Evolutionary conservation across 2,113 vertebrate species (phyloP), one percentile per base, ranked within the genome.

Genomic region (Lamprotornis superbus): DNA sequence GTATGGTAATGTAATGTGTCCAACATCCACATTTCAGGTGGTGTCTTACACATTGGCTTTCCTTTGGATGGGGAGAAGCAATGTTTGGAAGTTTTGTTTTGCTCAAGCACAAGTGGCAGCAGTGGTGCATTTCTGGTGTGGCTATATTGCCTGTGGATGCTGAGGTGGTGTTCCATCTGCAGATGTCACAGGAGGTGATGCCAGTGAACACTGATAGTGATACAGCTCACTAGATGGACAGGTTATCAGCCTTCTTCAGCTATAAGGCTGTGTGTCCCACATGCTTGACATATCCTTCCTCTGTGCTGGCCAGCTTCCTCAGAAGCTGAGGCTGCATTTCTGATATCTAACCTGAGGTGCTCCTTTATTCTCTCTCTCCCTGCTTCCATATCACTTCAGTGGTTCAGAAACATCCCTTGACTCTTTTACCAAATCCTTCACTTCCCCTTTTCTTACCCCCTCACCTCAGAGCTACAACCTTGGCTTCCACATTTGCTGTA

Each of bases 361-460:
- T 82, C 22, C 40, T 90, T 79, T 76, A 46, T 57, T 69, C n/a
- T 77, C 14, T 76, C 14, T 42, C 25, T 87, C 31, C 15, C 27
- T 69, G 18, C 39, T 88, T 85, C 31, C 5, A 0, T 68, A 6
- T 35, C 37, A 60, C 23, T 83, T 76, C 19, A 67, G 40, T 65
- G 49, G 25, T 69, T 69, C 33, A 61, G 59, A 91, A 80, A 23
- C 14, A 50, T 70, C 31, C 28, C 35, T 70, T 4, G 4, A 50
- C 15, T 42, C 5, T 78, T 60, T 57, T 25, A 28, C 53, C 69
- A 64, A 40, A 31, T 63, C 4, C 4, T 1, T 8, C 12, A 20
- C 3, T 42, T 4, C 2, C 20, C 11, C 14, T 0, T 21, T 53
- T 44, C 22, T 40, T 11, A 1, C 7, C 2, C 23, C 7, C 12